Percentiles rank a stretch among this genome's conserved stretches.
Conservation (phyloP, 2,888 invertebrate genomes). For the Macrophya alboannulata region DNA sequence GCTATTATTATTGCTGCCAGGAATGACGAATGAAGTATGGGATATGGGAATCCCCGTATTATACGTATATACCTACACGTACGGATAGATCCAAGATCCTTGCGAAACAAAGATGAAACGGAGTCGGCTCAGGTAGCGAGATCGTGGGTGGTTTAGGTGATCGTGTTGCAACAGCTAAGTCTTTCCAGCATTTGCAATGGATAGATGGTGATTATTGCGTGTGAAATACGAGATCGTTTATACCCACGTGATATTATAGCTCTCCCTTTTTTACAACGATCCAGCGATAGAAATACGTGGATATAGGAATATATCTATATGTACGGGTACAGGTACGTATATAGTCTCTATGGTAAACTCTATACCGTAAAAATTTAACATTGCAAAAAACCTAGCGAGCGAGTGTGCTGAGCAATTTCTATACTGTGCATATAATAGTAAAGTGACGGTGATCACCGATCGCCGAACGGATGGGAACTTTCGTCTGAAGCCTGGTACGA, state of each 20-base stretch:
- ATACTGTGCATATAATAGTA: not conserved
- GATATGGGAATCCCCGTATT: constrained; percentile 23
- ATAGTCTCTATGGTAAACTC: not conserved
- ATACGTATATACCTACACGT: not conserved
- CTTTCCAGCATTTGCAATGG: constrained; percentile 7
- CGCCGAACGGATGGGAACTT: not conserved
- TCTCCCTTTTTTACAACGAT: constrained; percentile 21
- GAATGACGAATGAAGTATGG: not conserved
- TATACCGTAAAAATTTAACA: constrained; percentile 25
- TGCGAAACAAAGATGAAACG: constrained; percentile 42
- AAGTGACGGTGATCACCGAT: not conserved
- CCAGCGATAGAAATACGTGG: constrained; percentile 17
- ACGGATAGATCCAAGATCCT: not conserved
- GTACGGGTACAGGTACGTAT: too few species aligned
- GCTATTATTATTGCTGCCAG: not conserved
- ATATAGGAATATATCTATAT: not conserved
- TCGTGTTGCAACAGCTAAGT: constrained; percentile 32
- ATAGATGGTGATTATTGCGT: constrained; percentile 40
- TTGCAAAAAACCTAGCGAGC: constrained; percentile 1
- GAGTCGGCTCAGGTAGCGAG: constrained; percentile 19
- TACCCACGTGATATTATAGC: constrained; percentile 15
- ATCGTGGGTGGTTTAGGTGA: constrained; percentile 46
- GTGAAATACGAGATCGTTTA: constrained; percentile 50
- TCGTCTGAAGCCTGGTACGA: not conserved
- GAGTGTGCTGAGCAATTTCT: not conserved